Percentiles rank a stretch among this genome's conserved stretches.
Evolutionary conservation across 2,888 invertebrate species (phyloP).

Genomic region (Agrochola circellaris): DNA sequence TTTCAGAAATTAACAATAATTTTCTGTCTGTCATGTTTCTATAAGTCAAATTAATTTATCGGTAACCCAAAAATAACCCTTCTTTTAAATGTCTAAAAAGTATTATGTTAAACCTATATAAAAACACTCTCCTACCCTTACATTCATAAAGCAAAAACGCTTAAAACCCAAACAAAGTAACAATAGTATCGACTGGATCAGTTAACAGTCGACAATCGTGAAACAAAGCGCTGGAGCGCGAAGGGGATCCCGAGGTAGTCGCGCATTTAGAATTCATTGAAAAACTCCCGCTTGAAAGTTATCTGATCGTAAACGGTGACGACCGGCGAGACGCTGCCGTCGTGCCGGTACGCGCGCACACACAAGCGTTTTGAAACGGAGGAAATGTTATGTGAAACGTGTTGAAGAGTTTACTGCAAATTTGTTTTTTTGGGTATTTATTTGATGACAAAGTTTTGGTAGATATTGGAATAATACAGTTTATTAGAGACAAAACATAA

Average conservation of each 20-base stretch:
- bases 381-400: not conserved
- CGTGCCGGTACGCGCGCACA: slow-evolving; percentile 34
- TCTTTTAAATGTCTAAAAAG: not conserved
- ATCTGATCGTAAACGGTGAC: slow-evolving; percentile 87
- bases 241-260: slow-evolving; percentile 62
- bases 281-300: slow-evolving; percentile 88
- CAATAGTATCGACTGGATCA: slow-evolving; percentile 76
- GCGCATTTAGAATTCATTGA: slow-evolving; percentile 91
- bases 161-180: slow-evolving; percentile 52
- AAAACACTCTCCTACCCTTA: not conserved
- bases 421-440: not conserved
- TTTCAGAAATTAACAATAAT: not conserved
- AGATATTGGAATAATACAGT: not conserved
- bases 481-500: not conserved
- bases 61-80: not conserved
- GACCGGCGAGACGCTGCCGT: slow-evolving; percentile 57
- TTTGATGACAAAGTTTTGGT: not conserved
- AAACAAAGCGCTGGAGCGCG: slow-evolving; percentile 63
- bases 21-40: not conserved
- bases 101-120: not conserved
- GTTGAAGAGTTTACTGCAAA: slow-evolving; percentile 6
- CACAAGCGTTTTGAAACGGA: slow-evolving; percentile 34
- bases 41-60: not conserved
- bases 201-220: slow-evolving; percentile 67
- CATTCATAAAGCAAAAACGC: slow-evolving; percentile 21